Evolutionary conservation across 1,140 invertebrate genomes (phyloP), one percentile per base, ranked within the genome.

Genomic region (Chrysoperla carnea): DNA sequence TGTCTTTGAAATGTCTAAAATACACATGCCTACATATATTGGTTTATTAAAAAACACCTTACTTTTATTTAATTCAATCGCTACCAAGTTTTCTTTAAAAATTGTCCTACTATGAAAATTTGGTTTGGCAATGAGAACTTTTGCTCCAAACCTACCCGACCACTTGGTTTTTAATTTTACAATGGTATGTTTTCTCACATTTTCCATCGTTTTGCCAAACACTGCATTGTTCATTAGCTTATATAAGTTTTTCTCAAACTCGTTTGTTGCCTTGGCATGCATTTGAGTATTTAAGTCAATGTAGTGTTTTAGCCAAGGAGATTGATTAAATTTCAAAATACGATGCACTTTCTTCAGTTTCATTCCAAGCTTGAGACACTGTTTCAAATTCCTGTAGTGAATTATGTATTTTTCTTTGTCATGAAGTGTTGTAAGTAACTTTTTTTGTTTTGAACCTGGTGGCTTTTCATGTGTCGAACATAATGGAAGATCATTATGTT

Each of bases 401-500:
- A 36, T 23, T 7, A 42, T 15, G 29, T 42, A 42, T 23, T 42
- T 42, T 8, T 17, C 9, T 27, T 42, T 42, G 44, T 53, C 8
- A 11, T 37, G 8, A n/a, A 42, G 29, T 37, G 41, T 42, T 37
- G 41, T 37, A 6, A 42, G n/a, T 15, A 42, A 15, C 37, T 42
- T 37, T 27, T 42, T 37, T 27, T 27, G 6, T 51, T 54, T 50
- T 4, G 36, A 27, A 36, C 29, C 11, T 3, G 33, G 46, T 37
- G 45, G 50, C 12, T 11, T 37, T 41, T 52, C 50, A 39, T 55
- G 54, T 49, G 67, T 58, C 6, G 62, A 51, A 43, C 60, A 61
- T 45, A 68, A 61, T 15, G 64, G 65, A 28, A 66, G 63, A 43
- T 65, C 60, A 44, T 57, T 60, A 52, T 72, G 65, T 1, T 17